These are phyloP conservation scores for Procambarus clarkii DNA, from an alignment of 1,140 invertebrate genomes.

Conservation along the genomic window DNA sequence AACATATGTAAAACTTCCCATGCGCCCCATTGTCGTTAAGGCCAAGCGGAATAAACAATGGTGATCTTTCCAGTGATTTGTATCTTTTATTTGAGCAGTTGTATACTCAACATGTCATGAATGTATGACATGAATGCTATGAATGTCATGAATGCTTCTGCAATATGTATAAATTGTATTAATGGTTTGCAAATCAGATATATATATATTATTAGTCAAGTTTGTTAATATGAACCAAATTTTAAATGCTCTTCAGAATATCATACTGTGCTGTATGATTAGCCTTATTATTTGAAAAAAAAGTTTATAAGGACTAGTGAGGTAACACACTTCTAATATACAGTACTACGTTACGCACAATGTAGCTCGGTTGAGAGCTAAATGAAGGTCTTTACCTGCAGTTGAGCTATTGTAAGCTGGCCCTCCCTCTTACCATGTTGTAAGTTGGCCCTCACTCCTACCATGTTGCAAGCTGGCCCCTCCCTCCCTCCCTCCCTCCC, in stretches of 20 bases:
- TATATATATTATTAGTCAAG: neutral
- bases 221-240: neutral
- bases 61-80: neutral
- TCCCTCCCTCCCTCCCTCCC: no score
- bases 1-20: slow-evolving; percentile 45
- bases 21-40: slow-evolving; percentile 23
- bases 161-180: neutral
- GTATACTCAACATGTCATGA: neutral
- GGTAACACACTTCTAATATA: neutral
- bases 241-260: no score
- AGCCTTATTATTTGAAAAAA: no score
- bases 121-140: neutral
- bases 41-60: slow-evolving; percentile 5
- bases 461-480: no score
- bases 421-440: no score
- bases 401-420: no score
- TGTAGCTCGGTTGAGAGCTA: neutral
- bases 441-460: no score
- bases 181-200: neutral
- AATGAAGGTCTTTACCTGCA: no score
- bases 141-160: neutral
- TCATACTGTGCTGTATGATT: no score
- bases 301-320: neutral
- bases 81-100: neutral
- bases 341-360: neutral